A percentile compares a stretch with the other conserved stretches of the same genome.
These are phyloP conservation scores for Dexiosoma caninum DNA, from an alignment of 2,888 invertebrate genomes.

Conservation along the genomic window DNA sequence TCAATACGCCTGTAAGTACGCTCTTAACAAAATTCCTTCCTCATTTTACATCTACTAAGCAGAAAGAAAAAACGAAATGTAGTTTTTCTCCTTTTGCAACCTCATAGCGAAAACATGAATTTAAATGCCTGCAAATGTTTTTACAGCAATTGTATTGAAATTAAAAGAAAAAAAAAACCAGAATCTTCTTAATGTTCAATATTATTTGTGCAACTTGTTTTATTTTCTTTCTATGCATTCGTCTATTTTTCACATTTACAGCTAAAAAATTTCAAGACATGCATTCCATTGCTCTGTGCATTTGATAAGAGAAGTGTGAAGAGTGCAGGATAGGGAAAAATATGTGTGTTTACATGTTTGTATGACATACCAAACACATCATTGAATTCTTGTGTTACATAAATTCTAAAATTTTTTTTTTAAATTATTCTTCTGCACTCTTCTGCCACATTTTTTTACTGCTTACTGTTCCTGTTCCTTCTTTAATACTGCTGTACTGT, in stretches of 20 bases:
- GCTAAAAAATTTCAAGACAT: not conserved
- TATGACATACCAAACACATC: slow-evolving; percentile 16
- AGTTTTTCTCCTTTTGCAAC: not conserved
- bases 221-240: not conserved
- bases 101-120: slow-evolving; percentile 15
- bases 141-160: not conserved
- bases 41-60: not conserved
- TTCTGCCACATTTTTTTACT: not conserved
- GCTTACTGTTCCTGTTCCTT: not conserved
- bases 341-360: not conserved
- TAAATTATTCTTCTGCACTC: slow-evolving; percentile 7
- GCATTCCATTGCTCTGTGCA: not conserved
- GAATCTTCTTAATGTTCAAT: slow-evolving; percentile 27
- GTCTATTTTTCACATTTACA: slow-evolving; percentile 14
- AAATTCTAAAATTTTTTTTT: slow-evolving; percentile 44
- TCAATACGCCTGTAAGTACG: not conserved
- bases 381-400: slow-evolving; percentile 49
- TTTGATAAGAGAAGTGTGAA: not conserved
- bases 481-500: not conserved
- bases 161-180: not conserved
- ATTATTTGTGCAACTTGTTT: slow-evolving; percentile 3
- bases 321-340: not conserved
- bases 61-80: too few relatives aligned
- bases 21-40: not conserved
- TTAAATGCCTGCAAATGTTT: slow-evolving; percentile 32